phyloP scores from a whole-genome alignment of 1,140 invertebrate species.

The Paraescarpia echinospica region DNA sequence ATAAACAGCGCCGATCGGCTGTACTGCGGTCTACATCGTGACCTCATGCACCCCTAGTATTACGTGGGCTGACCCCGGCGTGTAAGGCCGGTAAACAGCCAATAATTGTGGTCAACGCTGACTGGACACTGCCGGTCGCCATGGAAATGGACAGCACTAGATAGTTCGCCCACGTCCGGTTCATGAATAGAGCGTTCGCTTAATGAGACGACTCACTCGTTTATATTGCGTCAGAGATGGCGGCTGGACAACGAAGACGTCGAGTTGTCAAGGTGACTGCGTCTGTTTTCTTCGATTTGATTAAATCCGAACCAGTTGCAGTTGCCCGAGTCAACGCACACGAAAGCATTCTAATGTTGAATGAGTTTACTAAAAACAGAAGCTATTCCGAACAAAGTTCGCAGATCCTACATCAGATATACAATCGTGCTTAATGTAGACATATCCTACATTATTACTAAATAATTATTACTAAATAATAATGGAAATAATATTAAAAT shows the following conservation, averaged over 20 bases:
- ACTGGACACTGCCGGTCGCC: neutral
- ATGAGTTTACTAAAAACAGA: neutral
- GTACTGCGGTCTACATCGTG: neutral
- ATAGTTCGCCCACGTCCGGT: neutral
- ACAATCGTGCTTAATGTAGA: neutral
- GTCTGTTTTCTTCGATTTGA: neutral
- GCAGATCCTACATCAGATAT: neutral
- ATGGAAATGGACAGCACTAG: neutral
- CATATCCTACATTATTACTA: neutral
- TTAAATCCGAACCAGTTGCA: neutral
- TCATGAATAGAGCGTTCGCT: neutral
- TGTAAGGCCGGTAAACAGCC: neutral
- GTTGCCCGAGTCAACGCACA: neutral
- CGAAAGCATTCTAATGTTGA: neutral
- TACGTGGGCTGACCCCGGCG: neutral
- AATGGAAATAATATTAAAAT: too few species aligned
- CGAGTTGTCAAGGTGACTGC: neutral
- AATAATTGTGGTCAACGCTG: neutral
- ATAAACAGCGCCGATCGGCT: neutral
- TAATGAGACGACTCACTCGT: neutral
- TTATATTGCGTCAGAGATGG: neutral
- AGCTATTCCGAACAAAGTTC: neutral
- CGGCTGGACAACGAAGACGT: neutral
- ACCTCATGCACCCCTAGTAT: neutral
- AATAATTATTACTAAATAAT: too few species aligned